A percentile compares a stretch with the other conserved stretches of the same genome.
Evolutionary conservation across 2,113 vertebrate species (phyloP).

Genomic region (Phylloscopus trochilus): DNA sequence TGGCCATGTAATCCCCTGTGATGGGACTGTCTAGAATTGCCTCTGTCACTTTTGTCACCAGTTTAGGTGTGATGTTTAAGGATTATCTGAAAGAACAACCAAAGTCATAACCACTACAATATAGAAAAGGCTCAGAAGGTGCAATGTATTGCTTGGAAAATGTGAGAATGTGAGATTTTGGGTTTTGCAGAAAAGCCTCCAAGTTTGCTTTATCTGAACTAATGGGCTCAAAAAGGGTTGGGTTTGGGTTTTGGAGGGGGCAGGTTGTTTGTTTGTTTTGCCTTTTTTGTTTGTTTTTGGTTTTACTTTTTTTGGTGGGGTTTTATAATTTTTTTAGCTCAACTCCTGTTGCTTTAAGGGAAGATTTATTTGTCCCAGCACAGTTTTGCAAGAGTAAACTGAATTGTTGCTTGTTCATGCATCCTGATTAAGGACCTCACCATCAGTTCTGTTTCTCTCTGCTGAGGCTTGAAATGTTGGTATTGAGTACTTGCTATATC

Average conservation of each 20-base stretch:
- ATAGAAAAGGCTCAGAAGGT: neutral
- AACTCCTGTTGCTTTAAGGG: neutral
- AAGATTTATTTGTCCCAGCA: slow-evolving; percentile 23
- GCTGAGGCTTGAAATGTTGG: slow-evolving; percentile 4
- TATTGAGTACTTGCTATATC: slow-evolving; percentile 27
- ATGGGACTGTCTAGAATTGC: neutral
- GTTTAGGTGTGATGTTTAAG: neutral
- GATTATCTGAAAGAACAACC: neutral
- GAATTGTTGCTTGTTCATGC: slow-evolving; percentile 24
- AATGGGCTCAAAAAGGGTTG: neutral
- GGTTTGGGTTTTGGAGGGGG: neutral
- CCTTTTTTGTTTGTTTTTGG: neutral
- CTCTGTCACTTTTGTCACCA: neutral
- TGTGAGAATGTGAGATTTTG: neutral
- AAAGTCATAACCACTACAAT: neutral
- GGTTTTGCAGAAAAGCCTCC: neutral
- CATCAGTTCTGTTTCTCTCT: neutral
- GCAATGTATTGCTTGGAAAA: neutral
- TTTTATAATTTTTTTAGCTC: neutral
- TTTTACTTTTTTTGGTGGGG: neutral
- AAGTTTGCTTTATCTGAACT: neutral
- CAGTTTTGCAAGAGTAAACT: neutral
- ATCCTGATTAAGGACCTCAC: slow-evolving; percentile 33
- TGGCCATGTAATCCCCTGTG: neutral
- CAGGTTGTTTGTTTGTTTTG: neutral